Base-by-base conservation (phyloP, 1,140 invertebrate species). In the Heliconius himera region DNA sequence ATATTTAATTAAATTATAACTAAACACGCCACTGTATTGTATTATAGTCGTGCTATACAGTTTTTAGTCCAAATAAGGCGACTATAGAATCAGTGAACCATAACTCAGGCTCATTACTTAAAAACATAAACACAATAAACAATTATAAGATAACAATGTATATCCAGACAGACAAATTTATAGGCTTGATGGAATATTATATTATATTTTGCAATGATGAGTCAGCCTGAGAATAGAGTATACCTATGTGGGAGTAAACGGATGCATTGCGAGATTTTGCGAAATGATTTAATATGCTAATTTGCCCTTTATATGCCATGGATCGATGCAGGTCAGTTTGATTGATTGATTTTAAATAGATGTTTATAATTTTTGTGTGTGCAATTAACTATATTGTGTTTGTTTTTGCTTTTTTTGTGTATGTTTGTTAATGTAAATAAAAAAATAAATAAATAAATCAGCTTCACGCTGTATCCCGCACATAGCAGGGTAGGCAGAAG, bases 171-270 rank as follows among this genome's bases (percentile, higher is more conserved):
- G 26, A 74, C 75, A 76, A 76, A 81, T 81, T 81, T 81, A 81
- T 81, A 51, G 76, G 16, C 76, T 33, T 70, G 76, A 79, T 70
- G 75, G 81, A 77, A 72, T 80, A 79, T 77, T 79, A 79, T 73
- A 77, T 89, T 86, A 79, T 73, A 77, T 89, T 86, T 86, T 77
- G 83, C 87, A 88, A 89, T 76, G 84, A 89, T 89, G 88, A 89
- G 83, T 89, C 87, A 89, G 77, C 29, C 73, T 85, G 86, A 82
- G 85, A 87, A 84, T 76, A 76, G 56, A 26, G 11, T 60, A 46
- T 76, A 80, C 74, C 13, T 3, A 76, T 72, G 88, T 89, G 84
- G 88, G 87, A 71, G 73, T 60, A 80, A 78, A 78, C 73, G 76
- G 78, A 80, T 82, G 80, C 81, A 84, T 82, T 81, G 79, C 74